phyloP scores from a whole-genome alignment of 2,888 invertebrate species.

The Tachina lurida region DNA sequence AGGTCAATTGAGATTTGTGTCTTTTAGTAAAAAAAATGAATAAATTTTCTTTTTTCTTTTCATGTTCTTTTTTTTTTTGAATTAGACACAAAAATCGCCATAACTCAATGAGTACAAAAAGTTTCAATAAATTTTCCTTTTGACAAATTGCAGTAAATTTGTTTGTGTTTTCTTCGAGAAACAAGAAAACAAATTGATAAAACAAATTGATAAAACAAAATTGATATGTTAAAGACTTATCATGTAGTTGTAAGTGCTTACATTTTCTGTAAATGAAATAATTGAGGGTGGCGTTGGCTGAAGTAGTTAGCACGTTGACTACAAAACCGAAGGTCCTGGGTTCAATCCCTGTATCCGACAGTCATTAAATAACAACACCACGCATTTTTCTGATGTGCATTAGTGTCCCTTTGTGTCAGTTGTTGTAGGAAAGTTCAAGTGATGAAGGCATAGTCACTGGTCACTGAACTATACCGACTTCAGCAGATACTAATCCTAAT shows the following conservation, averaged over 20 bases:
- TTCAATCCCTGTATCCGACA: too few species aligned
- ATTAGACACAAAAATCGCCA: background rate
- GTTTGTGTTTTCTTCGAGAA: background rate
- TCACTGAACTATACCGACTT: too few species aligned
- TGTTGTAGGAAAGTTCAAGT: too few species aligned
- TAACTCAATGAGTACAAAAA: constrained; percentile 6
- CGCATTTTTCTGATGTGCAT: too few species aligned
- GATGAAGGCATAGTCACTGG: too few species aligned
- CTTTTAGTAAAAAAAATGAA: constrained; percentile 2
- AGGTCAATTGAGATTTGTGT: constrained; percentile 53
- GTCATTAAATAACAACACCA: too few species aligned
- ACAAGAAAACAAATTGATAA: background rate
- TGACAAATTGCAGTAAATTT: constrained; percentile 5
- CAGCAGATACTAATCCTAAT: too few species aligned
- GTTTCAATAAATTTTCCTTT: constrained; percentile 14
- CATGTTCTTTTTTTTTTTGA: background rate
- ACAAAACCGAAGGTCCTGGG: too few species aligned
- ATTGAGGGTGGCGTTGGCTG: too few species aligned
- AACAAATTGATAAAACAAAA: background rate
- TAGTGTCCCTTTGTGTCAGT: too few species aligned
- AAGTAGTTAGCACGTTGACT: too few species aligned
- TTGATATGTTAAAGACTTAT: background rate
- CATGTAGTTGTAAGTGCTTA: too few species aligned
- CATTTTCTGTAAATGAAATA: background rate
- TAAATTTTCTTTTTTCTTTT: background rate